A percentile compares a stretch with the other conserved stretches of the same genome.
phyloP scores from a whole-genome alignment of 2,888 invertebrate genomes.

The Podotricha telesiphe region DNA sequence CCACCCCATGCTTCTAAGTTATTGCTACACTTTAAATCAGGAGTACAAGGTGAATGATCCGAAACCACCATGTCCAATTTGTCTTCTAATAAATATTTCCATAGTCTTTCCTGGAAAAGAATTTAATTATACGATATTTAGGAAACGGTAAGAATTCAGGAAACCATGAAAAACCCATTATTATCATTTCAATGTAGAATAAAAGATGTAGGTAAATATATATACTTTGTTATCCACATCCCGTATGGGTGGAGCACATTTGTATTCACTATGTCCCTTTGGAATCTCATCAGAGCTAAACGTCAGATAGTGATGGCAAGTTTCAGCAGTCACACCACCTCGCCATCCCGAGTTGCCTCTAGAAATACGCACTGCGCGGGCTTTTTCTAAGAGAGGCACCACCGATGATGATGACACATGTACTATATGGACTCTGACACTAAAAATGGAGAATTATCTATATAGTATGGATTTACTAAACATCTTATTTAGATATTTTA shows the following conservation, averaged over 20 bases:
- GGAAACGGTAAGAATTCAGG: neutral
- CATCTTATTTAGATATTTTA: neutral
- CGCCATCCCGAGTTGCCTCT: constrained; percentile 81
- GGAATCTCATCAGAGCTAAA: constrained; percentile 86
- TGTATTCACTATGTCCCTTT: constrained; percentile 86
- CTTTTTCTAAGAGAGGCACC: constrained; percentile 81
- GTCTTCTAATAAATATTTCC: constrained; percentile 84
- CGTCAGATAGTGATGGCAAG: constrained; percentile 88
- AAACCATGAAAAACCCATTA: neutral
- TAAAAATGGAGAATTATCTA: constrained; percentile 48
- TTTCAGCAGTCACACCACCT: constrained; percentile 86
- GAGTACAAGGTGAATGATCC: constrained; percentile 88
- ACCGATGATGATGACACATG: constrained; percentile 86
- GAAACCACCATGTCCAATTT: constrained; percentile 86
- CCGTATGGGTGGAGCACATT: constrained; percentile 89
- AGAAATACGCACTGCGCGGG: constrained; percentile 67
- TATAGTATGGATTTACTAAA: neutral
- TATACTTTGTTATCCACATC: constrained; percentile 83
- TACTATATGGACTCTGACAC: constrained; percentile 86
- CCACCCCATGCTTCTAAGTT: constrained; percentile 90
- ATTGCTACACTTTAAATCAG: constrained; percentile 85
- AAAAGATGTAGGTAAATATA: neutral
- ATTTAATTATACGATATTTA: neutral
- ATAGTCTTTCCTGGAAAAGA: constrained; percentile 81
- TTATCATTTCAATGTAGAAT: neutral